Conservation (phyloP, 2,888 invertebrate species). For the Drosophila emarginata region DNA sequence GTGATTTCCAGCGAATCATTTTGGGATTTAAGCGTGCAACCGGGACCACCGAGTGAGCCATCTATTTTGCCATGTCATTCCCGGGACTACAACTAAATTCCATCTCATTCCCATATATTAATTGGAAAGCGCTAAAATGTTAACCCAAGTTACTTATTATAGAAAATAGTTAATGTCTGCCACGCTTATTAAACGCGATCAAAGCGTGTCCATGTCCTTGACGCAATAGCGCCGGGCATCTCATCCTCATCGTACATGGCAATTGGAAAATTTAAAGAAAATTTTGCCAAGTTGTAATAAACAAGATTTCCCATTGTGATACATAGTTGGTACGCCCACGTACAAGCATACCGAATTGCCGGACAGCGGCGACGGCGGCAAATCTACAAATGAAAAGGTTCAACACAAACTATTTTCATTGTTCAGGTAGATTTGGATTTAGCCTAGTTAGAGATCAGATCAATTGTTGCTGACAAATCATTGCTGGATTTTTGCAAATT, state of each 20-base stretch:
- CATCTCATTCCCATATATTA: slow-evolving; percentile 36
- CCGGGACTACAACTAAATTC: slow-evolving; percentile 62
- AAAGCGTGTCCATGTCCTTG: slow-evolving; percentile 72
- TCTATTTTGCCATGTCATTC: slow-evolving; percentile 54
- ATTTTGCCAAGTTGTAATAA: slow-evolving; percentile 79
- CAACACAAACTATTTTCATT: slow-evolving; percentile 30
- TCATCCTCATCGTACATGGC: slow-evolving; percentile 35
- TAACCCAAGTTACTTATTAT: slow-evolving; percentile 44
- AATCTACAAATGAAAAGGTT: slow-evolving; percentile 56
- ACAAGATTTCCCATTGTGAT: slow-evolving; percentile 78
- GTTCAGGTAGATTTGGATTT: slow-evolving; percentile 56
- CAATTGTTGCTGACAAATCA: slow-evolving; percentile 79
- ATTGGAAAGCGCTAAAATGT: slow-evolving; percentile 69
- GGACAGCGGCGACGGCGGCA: slow-evolving; percentile 64
- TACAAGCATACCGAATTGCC: slow-evolving; percentile 69
- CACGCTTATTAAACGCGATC: slow-evolving; percentile 75
- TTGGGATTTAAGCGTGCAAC: slow-evolving; percentile 20
- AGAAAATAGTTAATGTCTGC: slow-evolving; percentile 46
- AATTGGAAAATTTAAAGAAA: slow-evolving; percentile 73
- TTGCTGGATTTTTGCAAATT: slow-evolving; percentile 69
- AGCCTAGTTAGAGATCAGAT: slow-evolving; percentile 65
- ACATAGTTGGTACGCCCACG: no score
- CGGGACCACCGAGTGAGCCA: slow-evolving; percentile 51
- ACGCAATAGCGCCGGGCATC: slow-evolving; percentile 59
- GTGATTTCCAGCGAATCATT: slow-evolving; percentile 69